phyloP scores from a whole-genome alignment of 2,797 vertebrate genomes.

The Fistularia tabacaria region DNA sequence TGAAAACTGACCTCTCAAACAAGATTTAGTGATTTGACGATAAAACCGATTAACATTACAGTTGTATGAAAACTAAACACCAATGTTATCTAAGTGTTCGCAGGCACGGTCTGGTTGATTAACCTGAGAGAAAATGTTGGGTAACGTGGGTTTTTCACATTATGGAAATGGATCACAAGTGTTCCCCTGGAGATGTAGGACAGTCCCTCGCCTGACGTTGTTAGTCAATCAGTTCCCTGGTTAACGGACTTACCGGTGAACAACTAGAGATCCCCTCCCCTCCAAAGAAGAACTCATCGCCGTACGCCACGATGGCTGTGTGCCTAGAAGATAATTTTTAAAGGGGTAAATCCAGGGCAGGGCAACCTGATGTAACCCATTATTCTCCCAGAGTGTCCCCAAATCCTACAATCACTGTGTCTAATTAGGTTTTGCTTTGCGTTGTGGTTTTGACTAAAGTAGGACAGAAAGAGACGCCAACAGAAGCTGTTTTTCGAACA shows the following conservation, averaged over 20 bases:
- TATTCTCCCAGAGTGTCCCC: no score
- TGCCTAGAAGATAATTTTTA: slow-evolving; percentile 78
- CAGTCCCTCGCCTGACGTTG: slow-evolving; percentile 9
- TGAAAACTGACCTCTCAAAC: no score
- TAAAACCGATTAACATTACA: neutral
- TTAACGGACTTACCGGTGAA: slow-evolving; percentile 80
- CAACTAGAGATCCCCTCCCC: slow-evolving; percentile 94
- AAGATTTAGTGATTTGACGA: no score
- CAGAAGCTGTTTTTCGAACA: neutral
- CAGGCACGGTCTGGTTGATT: no score
- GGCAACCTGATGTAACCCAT: neutral
- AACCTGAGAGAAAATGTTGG: neutral
- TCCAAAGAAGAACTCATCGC: slow-evolving; percentile 96
- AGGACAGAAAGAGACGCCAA: neutral
- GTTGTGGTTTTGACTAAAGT: neutral
- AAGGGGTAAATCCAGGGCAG: slow-evolving; percentile 16
- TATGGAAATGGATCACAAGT: neutral
- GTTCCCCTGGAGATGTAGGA: slow-evolving; percentile 4
- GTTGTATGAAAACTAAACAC: neutral
- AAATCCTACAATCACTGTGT: no score
- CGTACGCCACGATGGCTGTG: slow-evolving; percentile 94
- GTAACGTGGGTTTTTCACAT: neutral
- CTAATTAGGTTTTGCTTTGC: no score
- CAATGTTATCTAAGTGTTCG: no score
- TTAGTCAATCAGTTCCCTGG: slow-evolving; percentile 5